A percentile compares a stretch with the other conserved stretches of the same genome.
Conservation (phyloP, 2,797 vertebrate species). For the Lepus townsendii region DNA sequence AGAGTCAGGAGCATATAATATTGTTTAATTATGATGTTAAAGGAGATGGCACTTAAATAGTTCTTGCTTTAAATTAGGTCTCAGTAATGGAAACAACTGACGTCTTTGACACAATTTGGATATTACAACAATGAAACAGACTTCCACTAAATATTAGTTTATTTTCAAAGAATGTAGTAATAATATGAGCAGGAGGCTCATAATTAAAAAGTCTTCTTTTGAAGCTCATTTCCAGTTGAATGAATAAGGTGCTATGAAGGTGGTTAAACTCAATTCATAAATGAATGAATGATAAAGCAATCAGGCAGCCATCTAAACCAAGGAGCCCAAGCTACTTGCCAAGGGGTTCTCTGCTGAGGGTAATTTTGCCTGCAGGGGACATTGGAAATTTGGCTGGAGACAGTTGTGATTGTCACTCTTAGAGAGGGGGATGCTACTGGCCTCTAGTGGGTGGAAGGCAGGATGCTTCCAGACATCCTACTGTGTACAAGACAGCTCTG, state of each 20-base stretch:
- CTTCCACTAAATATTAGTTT: background rate
- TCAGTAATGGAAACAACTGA: background rate
- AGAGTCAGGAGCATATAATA: background rate
- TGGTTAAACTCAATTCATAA: background rate
- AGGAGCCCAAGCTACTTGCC: no score
- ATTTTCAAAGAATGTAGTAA: slow-evolving; percentile 25
- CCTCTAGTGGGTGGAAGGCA: background rate
- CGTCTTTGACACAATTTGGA: background rate
- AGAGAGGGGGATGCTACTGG: accelerated
- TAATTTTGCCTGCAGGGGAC: background rate
- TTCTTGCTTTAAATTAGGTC: slow-evolving; percentile 17
- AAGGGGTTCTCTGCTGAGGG: background rate
- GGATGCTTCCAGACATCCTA: background rate
- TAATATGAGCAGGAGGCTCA: background rate
- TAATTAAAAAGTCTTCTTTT: background rate
- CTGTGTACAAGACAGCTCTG: background rate
- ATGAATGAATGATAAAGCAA: background rate
- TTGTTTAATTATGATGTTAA: slow-evolving; percentile 44
- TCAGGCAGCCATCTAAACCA: background rate
- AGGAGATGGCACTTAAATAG: background rate
- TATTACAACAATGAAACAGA: slow-evolving; percentile 2
- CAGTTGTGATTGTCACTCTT: background rate
- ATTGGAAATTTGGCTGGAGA: background rate
- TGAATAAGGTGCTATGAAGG: background rate
- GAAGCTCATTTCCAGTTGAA: slow-evolving; percentile 15